Evolutionary conservation across 1,140 invertebrate genomes (phyloP).

Genomic region (Caenorhabditis latens): DNA sequence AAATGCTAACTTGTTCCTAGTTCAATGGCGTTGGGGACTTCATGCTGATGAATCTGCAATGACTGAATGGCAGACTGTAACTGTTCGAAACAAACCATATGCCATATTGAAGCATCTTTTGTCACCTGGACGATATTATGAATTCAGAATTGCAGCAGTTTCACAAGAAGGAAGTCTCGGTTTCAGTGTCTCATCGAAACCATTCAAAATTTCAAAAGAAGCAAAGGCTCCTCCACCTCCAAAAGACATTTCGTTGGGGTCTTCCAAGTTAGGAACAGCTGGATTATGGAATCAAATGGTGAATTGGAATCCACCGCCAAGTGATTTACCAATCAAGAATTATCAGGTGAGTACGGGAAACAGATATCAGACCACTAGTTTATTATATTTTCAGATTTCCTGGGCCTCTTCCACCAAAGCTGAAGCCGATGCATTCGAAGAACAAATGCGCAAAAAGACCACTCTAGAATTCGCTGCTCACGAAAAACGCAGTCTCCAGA

Average conservation of each 20-base stretch:
- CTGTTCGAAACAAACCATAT: constrained; percentile 74
- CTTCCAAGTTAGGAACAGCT: constrained; percentile 29
- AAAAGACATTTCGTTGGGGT: constrained; percentile 69
- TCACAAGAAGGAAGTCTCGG: constrained; percentile 68
- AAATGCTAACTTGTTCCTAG: constrained; percentile 72
- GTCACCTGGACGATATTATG: constrained; percentile 73
- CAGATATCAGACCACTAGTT: constrained; percentile 54
- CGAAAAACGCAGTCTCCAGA: constrained; percentile 54
- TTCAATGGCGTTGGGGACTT: constrained; percentile 75
- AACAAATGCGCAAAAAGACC: constrained; percentile 62
- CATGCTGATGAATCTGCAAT: constrained; percentile 68
- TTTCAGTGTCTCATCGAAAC: constrained; percentile 69
- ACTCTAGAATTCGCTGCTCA: constrained; percentile 60
- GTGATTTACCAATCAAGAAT: constrained; percentile 73
- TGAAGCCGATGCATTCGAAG: constrained; percentile 64
- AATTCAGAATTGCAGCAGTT: constrained; percentile 72
- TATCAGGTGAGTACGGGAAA: constrained; percentile 64
- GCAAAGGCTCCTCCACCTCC: constrained; percentile 71
- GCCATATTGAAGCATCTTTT: constrained; percentile 75
- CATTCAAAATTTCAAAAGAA: constrained; percentile 75
- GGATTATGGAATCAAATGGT: constrained; percentile 64
- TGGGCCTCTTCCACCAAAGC: constrained; percentile 48
- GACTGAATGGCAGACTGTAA: constrained; percentile 76
- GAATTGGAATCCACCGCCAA: constrained; percentile 70
- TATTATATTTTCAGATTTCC: constrained; percentile 64